Percentiles rank a stretch among this genome's conserved stretches.
These are phyloP conservation scores for Euclidia mi DNA, from an alignment of 2,888 invertebrate species.

Conservation along the genomic window DNA sequence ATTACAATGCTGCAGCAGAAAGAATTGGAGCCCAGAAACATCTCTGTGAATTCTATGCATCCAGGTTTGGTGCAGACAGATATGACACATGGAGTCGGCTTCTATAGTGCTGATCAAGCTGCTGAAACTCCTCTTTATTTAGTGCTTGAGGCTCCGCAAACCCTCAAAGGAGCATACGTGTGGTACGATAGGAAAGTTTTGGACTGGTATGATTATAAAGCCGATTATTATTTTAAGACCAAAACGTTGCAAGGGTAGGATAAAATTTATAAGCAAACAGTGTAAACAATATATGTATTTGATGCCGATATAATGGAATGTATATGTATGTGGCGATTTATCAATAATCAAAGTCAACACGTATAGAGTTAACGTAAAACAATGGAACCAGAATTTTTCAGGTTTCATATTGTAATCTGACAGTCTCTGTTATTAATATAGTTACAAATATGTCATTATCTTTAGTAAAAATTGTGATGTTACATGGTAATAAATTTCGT, in stretches of 20 bases:
- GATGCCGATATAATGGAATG: too few relatives aligned
- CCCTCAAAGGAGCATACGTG: conserved; percentile 91
- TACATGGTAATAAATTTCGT: too few relatives aligned
- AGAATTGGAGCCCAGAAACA: conserved; percentile 88
- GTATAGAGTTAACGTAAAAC: too few relatives aligned
- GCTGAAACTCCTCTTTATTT: conserved; percentile 89
- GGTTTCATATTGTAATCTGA: too few relatives aligned
- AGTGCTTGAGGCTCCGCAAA: conserved; percentile 85
- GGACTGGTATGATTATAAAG: conserved; percentile 88
- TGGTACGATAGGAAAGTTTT: conserved; percentile 90
- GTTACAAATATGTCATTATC: too few relatives aligned
- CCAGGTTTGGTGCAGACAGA: conserved; percentile 95
- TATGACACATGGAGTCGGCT: conserved; percentile 92
- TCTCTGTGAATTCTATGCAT: conserved; percentile 91
- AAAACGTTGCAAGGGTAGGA: conserved; percentile 39
- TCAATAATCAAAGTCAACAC: too few relatives aligned
- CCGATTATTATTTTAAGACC: conserved; percentile 72
- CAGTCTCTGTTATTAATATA: too few relatives aligned
- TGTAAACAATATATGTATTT: too few relatives aligned
- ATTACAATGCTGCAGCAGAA: conserved; percentile 92
- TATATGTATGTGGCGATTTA: too few relatives aligned
- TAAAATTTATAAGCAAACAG: too few relatives aligned
- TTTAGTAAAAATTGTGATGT: too few relatives aligned
- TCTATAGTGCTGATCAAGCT: conserved; percentile 87
- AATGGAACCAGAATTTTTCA: too few relatives aligned